These are phyloP conservation scores for Mohoua ochrocephala DNA, from an alignment of 2,113 vertebrate genomes.

Conservation along the genomic window DNA sequence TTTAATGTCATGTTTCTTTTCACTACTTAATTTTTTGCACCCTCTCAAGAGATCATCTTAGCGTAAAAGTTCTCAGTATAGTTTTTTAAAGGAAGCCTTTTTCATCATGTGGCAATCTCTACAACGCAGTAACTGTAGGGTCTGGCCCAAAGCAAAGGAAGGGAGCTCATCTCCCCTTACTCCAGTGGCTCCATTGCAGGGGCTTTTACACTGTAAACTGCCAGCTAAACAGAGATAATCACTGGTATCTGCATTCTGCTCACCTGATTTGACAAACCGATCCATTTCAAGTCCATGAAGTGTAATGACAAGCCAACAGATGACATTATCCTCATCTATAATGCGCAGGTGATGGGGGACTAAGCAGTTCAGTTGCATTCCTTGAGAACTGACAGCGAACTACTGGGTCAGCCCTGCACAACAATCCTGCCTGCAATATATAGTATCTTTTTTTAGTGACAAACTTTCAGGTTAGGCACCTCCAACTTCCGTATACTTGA, in stretches of 20 bases:
- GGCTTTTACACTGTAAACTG: background rate
- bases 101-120: background rate
- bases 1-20: background rate
- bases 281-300: background rate
- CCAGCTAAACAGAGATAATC: background rate
- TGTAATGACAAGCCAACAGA: background rate
- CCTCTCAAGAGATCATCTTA: background rate
- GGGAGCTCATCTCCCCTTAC: background rate
- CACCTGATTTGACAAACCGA: background rate
- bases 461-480: background rate
- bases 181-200: background rate
- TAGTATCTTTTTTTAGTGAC: fast-evolving
- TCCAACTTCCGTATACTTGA: background rate
- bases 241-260: background rate
- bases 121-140: background rate
- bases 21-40: background rate
- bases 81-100: background rate
- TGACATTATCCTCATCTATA: background rate
- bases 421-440: background rate
- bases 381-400: background rate
- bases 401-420: background rate
- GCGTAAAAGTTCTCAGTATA: background rate
- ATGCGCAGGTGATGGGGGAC: background rate
- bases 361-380: background rate
- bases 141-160: background rate